A percentile compares a stretch with the other conserved stretches of the same genome.
Conservation (phyloP, 2,888 invertebrate genomes). For the Aleiodes leptofemur region DNA sequence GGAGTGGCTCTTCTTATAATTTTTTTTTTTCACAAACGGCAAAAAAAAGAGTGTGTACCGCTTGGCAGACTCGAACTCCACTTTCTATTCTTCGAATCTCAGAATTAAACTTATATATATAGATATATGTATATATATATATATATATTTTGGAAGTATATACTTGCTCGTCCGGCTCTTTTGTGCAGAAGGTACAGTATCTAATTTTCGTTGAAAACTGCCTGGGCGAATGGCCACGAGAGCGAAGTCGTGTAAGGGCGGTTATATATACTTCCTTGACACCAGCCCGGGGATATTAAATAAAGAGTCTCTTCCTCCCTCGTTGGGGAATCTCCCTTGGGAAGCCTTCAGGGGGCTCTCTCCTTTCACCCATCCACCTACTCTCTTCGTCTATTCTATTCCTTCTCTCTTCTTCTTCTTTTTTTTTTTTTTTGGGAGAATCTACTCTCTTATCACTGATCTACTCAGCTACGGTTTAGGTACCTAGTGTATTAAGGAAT, state of each 20-base stretch:
- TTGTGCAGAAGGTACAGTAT: slow-evolving; percentile 37
- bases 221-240: slow-evolving; percentile 33
- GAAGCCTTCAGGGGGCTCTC: slow-evolving; percentile 57
- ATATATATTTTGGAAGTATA: background rate
- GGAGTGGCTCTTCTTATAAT: background rate
- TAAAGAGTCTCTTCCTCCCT: slow-evolving; percentile 62
- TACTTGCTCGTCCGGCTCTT: slow-evolving; percentile 13
- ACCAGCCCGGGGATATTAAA: slow-evolving; percentile 71
- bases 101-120: no score
- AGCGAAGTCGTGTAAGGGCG: slow-evolving; percentile 41
- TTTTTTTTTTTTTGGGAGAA: slow-evolving; percentile 11
- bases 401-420: background rate
- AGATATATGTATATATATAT: no score
- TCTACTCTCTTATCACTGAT: slow-evolving; percentile 42
- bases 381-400: slow-evolving; percentile 25
- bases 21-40: slow-evolving; percentile 1
- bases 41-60: slow-evolving; percentile 17
- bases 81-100: slow-evolving; percentile 4
- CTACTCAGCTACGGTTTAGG: slow-evolving; percentile 37
- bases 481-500: slow-evolving; percentile 16
- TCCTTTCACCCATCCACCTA: slow-evolving; percentile 36
- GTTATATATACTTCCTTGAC: slow-evolving; percentile 61
- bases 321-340: slow-evolving; percentile 59
- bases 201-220: slow-evolving; percentile 40
- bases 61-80: slow-evolving; percentile 10